A percentile compares a stretch with the other conserved stretches of the same genome.
These are phyloP conservation scores for Eunapius fragilis DNA, from an alignment of 37 sponge, comb jelly and placozoan genomes.

Conservation along the genomic window DNA sequence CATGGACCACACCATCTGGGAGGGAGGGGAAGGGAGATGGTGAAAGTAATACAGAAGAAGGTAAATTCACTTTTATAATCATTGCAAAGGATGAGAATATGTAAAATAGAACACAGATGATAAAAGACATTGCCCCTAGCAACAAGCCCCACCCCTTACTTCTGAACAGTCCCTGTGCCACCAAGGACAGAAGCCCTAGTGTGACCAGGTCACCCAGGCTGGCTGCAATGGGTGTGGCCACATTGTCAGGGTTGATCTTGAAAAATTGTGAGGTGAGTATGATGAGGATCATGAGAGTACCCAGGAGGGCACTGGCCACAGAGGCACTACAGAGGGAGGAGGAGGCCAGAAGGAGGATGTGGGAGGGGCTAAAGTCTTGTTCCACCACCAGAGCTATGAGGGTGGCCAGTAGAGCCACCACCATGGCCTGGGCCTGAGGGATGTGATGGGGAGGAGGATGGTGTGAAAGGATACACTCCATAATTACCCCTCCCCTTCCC, in stretches of 20 bases:
- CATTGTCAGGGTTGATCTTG: slow-evolving; percentile 93
- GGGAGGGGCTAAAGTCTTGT: slow-evolving; percentile 12
- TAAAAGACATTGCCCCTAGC: background rate
- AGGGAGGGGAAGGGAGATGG: background rate
- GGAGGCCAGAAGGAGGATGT: slow-evolving; percentile 64
- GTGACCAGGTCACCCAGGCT: slow-evolving; percentile 95
- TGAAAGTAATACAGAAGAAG: background rate
- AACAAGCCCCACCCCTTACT: slow-evolving; percentile 9
- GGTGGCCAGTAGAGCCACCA: slow-evolving; percentile 86
- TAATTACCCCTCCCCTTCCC: background rate
- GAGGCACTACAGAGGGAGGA: slow-evolving; percentile 72
- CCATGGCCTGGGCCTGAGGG: slow-evolving; percentile 86
- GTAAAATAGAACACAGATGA: background rate
- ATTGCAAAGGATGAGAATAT: too few species aligned
- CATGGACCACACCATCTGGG: background rate
- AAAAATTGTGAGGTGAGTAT: slow-evolving; percentile 64
- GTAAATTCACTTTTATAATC: too few species aligned
- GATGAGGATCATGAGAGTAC: slow-evolving; percentile 85
- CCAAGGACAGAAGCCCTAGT: slow-evolving; percentile 73
- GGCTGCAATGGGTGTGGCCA: slow-evolving; percentile 98
- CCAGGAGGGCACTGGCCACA: slow-evolving; percentile 79
- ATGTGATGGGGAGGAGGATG: slow-evolving; percentile 2
- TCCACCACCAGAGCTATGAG: slow-evolving; percentile 75
- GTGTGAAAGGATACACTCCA: background rate
- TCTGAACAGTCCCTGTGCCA: slow-evolving; percentile 44